Conservation (phyloP, 2,113 vertebrate genomes). For the Dermatemys mawii region DNA sequence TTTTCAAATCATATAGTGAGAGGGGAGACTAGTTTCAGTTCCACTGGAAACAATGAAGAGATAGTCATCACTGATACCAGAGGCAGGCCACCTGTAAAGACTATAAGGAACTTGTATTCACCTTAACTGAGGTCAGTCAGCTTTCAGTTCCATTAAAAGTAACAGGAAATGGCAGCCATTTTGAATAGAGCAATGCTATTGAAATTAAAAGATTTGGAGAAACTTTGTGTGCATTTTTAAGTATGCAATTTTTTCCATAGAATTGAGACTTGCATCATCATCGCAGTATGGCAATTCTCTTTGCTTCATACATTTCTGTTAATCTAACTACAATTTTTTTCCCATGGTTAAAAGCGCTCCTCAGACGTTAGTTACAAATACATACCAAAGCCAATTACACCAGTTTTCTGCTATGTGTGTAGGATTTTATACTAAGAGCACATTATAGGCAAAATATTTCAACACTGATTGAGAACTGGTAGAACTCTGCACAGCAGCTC, state of each 20-base stretch:
- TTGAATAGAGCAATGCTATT: not conserved
- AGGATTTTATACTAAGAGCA: not conserved
- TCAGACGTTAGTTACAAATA: not conserved
- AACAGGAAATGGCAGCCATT: not conserved
- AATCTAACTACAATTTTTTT: not conserved
- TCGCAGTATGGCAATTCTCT: no score
- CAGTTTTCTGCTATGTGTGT: not conserved
- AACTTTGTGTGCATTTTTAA: no score
- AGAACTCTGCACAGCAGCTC: not conserved
- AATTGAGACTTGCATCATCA: not conserved
- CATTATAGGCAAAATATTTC: not conserved
- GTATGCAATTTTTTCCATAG: no score
- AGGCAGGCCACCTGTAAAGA: not conserved
- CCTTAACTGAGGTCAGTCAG: not conserved
- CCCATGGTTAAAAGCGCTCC: not conserved
- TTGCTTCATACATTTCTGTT: no score
- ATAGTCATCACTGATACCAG: not conserved
- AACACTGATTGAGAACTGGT: not conserved
- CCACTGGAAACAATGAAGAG: not conserved
- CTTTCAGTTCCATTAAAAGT: not conserved
- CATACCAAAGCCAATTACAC: not conserved
- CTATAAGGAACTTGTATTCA: not conserved
- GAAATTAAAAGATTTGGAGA: not conserved
- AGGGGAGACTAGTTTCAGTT: not conserved
- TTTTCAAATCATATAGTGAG: not conserved